phyloP scores from a whole-genome alignment of 2,888 invertebrate species.

The Ernsta delagoae region DNA sequence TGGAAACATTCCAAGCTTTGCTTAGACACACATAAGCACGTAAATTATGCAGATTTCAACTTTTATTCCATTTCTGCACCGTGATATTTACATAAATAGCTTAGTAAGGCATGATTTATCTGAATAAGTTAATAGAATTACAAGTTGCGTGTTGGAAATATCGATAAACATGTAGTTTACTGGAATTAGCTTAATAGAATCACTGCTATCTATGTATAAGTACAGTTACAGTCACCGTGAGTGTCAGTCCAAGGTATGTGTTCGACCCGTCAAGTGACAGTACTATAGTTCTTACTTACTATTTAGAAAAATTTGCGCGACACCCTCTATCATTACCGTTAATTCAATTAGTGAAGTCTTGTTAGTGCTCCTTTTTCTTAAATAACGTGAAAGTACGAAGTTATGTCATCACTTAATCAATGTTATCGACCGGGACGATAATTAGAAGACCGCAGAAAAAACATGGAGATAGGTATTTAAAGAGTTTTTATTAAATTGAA shows the following conservation, averaged over 20 bases:
- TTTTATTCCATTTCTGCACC: not conserved
- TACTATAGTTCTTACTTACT: too few species aligned
- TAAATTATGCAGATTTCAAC: not conserved
- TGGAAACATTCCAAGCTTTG: too few species aligned
- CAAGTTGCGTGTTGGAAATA: slow-evolving; percentile 25
- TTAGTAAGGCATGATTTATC: not conserved
- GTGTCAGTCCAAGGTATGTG: too few species aligned
- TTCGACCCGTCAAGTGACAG: too few species aligned
- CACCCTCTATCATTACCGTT: slow-evolving; percentile 1
- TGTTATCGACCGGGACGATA: slow-evolving; percentile 17
- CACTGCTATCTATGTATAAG: slow-evolving; percentile 22
- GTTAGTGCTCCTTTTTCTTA: slow-evolving; percentile 24
- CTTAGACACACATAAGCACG: too few species aligned
- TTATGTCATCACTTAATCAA: slow-evolving; percentile 11
- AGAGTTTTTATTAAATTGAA: not conserved
- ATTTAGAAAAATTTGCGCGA: not conserved
- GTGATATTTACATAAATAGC: not conserved
- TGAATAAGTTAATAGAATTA: slow-evolving; percentile 25
- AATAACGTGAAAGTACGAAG: not conserved
- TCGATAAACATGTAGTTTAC: slow-evolving; percentile 22
- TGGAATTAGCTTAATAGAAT: slow-evolving; percentile 34
- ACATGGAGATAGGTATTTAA: slow-evolving; percentile 13
- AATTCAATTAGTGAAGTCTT: slow-evolving; percentile 30
- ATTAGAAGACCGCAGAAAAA: slow-evolving; percentile 15
- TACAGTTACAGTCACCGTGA: slow-evolving; percentile 10